Conservation (phyloP, 2,888 invertebrate genomes). For the Seira sanloemensis region DNA sequence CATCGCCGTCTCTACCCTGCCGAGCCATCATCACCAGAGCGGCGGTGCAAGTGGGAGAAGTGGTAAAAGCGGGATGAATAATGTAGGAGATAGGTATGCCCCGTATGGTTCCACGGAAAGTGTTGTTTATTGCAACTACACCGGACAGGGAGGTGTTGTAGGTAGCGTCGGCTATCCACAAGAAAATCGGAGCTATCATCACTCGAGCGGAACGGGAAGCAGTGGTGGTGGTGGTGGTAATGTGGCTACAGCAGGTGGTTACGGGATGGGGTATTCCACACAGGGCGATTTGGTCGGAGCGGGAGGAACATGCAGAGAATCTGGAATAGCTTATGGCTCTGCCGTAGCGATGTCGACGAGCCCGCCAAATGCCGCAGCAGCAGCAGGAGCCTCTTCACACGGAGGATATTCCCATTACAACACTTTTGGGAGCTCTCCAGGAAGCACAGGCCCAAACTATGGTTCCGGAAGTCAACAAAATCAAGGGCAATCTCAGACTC, state of each 20-base stretch:
- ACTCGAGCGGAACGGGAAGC: constrained; percentile 54
- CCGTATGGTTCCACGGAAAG: constrained; percentile 46
- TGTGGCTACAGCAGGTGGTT: constrained; percentile 53
- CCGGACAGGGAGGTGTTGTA: constrained; percentile 31
- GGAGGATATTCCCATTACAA: constrained; percentile 60
- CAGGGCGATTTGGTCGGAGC: constrained; percentile 52
- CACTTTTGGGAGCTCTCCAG: constrained; percentile 55
- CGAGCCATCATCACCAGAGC: constrained; percentile 41
- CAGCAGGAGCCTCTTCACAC: constrained; percentile 31
- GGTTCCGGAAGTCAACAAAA: constrained; percentile 58
- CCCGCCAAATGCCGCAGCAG: constrained; percentile 20
- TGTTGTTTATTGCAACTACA: constrained; percentile 55
- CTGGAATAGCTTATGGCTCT: constrained; percentile 48
- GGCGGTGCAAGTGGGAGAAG: constrained; percentile 30
- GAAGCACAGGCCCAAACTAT: constrained; percentile 32
- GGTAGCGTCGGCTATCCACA: constrained; percentile 39
- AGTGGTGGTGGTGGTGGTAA: constrained; percentile 39
- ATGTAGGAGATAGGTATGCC: constrained; percentile 55
- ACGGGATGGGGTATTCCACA: constrained; percentile 61
- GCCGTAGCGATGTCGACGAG: constrained; percentile 45
- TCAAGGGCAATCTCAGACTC: constrained; percentile 58
- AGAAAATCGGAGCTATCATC: constrained; percentile 60
- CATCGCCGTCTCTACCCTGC: constrained; percentile 29
- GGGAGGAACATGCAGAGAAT: constrained; percentile 57
- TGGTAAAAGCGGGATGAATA: constrained; percentile 57